A percentile compares a stretch with the other conserved stretches of the same genome.
Evolutionary conservation across 2,888 invertebrate genomes (phyloP).

Genomic region (Dasysyrphus albostriatus): DNA sequence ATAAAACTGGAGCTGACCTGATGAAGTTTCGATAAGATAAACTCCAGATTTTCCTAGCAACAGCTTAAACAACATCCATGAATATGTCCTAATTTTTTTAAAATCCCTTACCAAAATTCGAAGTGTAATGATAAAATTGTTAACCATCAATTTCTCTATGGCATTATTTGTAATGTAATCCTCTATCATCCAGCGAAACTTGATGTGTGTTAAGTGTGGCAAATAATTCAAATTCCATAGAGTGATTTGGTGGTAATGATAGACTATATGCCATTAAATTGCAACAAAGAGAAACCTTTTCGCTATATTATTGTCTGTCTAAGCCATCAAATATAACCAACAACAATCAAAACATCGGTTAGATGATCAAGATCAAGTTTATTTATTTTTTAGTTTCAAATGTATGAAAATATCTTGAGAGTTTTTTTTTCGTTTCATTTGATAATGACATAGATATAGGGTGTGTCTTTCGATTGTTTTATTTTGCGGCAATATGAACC

Average conservation of each 20-base stretch:
- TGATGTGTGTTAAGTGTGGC: slow-evolving; percentile 9
- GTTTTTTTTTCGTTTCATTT: neutral
- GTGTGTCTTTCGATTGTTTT: neutral
- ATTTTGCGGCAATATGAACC: neutral
- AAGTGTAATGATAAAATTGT: neutral
- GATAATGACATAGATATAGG: neutral
- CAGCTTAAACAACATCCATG: too few species aligned
- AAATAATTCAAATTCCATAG: slow-evolving; percentile 46
- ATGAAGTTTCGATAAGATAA: too few species aligned
- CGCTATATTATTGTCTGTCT: slow-evolving; percentile 2
- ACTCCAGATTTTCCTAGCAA: too few species aligned
- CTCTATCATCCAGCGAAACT: slow-evolving; percentile 43
- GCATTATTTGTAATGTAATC: neutral
- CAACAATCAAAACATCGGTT: slow-evolving; percentile 30
- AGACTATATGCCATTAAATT: slow-evolving; percentile 36
- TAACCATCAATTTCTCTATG: slow-evolving; percentile 23
- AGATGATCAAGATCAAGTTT: slow-evolving; percentile 26
- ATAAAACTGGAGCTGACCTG: too few species aligned
- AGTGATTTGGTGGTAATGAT: neutral
- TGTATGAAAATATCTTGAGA: neutral
- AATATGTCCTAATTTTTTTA: too few species aligned
- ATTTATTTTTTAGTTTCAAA: slow-evolving; percentile 7
- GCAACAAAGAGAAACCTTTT: slow-evolving; percentile 53
- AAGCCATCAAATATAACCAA: slow-evolving; percentile 19
- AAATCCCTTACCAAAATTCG: too few species aligned